Evolutionary conservation across 2,113 vertebrate genomes (phyloP).

Genomic region (Regulus satrapa): DNA sequence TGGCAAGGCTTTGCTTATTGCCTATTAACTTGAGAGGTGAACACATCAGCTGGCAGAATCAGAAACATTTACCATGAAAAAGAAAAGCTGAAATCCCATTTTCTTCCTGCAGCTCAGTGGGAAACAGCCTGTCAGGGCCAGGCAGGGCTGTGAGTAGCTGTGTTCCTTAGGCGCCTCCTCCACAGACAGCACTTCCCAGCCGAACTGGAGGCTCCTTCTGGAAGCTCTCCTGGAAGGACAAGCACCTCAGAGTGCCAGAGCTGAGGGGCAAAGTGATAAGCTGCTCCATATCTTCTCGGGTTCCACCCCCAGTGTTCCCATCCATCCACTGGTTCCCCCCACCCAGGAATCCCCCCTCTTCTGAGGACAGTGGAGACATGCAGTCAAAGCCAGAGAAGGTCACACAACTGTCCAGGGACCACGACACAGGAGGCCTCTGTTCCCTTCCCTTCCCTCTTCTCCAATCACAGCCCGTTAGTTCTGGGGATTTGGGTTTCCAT

Average conservation of each 20-base stretch:
- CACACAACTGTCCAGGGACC: background rate
- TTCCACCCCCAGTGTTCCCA: background rate
- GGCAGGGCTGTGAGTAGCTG: background rate
- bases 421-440: background rate
- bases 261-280: background rate
- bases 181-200: background rate
- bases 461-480: slow-evolving; percentile 15
- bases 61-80: slow-evolving; percentile 53
- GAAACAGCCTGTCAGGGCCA: slow-evolving; percentile 17
- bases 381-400: background rate
- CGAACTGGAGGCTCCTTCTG: background rate
- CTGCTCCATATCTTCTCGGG: background rate
- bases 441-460: background rate
- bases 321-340: background rate
- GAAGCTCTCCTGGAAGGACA: background rate
- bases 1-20: slow-evolving; percentile 33
- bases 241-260: background rate
- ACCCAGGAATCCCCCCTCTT: background rate
- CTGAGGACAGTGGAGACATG: accelerated
- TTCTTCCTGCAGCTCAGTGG: background rate
- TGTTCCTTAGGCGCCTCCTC: accelerated
- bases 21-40: slow-evolving; percentile 60
- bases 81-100: slow-evolving; percentile 55
- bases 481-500: slow-evolving; percentile 66
- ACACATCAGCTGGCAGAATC: slow-evolving; percentile 34